Evolutionary conservation across 2,797 vertebrate genomes (phyloP).

Genomic region (Harpagifer antarcticus): DNA sequence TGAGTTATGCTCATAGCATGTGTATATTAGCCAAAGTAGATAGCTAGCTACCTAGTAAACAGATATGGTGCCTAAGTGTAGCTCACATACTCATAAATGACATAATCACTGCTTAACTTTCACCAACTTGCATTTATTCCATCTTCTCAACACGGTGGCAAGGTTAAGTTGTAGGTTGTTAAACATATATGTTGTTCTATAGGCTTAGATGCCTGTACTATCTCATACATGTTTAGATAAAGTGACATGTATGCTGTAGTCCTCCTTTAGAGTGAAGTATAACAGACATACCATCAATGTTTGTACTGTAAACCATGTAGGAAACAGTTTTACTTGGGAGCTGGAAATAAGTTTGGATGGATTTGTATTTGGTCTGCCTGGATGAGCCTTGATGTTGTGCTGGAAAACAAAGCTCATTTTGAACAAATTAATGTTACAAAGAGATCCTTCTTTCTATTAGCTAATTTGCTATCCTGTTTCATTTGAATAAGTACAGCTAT

Average conservation of each 20-base stretch:
- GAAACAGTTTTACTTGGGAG: constrained; percentile 14
- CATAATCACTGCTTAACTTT: background rate
- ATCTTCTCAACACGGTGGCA: background rate
- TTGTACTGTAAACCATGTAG: background rate
- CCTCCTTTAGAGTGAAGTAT: background rate
- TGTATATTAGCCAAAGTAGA: background rate
- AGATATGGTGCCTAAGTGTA: background rate
- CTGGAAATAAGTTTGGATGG: constrained; percentile 38
- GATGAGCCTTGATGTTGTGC: constrained; percentile 31
- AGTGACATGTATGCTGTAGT: background rate
- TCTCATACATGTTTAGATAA: background rate
- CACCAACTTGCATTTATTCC: background rate
- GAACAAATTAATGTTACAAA: constrained; percentile 80
- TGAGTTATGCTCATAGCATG: background rate
- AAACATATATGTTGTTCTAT: background rate
- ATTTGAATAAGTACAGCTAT: constrained; percentile 85
- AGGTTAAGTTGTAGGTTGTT: no score
- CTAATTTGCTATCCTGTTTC: constrained; percentile 83
- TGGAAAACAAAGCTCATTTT: constrained; percentile 77
- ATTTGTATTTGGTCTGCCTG: constrained; percentile 35
- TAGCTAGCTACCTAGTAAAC: background rate
- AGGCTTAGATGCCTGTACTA: background rate
- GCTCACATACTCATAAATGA: background rate
- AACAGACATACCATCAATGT: background rate
- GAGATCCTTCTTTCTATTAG: constrained; percentile 84